Percentiles rank a stretch among this genome's conserved stretches.
phyloP scores from a whole-genome alignment of 2,113 vertebrate genomes.

The Bubo scandiacus region DNA sequence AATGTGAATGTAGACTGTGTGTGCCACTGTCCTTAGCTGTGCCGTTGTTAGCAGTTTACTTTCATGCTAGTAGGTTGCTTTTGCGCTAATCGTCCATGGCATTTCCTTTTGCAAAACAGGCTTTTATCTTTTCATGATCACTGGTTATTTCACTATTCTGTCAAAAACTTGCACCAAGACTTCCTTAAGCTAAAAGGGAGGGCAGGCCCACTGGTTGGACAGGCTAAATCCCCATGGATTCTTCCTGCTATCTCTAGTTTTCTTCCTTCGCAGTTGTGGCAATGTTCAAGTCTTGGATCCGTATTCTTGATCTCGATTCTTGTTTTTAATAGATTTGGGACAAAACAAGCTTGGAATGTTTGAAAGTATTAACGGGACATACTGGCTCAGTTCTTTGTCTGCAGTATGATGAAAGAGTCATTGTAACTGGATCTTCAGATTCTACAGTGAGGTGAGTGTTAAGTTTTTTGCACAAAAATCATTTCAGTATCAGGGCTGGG shows the following conservation, averaged over 20 bases:
- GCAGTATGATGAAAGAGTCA: constrained; percentile 97
- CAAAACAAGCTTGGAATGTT: constrained; percentile 96
- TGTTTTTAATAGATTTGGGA: constrained; percentile 89
- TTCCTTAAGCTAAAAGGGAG: background rate
- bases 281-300: background rate
- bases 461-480: background rate
- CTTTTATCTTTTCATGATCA: background rate
- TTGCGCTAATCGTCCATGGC: fast-evolving
- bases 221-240: background rate
- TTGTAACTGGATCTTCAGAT: constrained; percentile 97
- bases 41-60: background rate
- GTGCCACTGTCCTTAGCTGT: background rate
- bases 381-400: constrained; percentile 97
- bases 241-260: background rate
- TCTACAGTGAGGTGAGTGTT: constrained; percentile 91
- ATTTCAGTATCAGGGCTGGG: background rate
- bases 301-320: background rate
- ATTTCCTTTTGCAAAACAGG: background rate
- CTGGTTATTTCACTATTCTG: background rate
- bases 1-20: fast-evolving
- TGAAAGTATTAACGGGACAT: constrained; percentile 96
- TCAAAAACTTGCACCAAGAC: background rate
- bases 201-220: background rate
- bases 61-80: background rate
- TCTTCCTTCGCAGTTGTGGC: fast-evolving